phyloP scores from a whole-genome alignment of 2,113 vertebrate genomes.

The Corythornis cristatus region DNA sequence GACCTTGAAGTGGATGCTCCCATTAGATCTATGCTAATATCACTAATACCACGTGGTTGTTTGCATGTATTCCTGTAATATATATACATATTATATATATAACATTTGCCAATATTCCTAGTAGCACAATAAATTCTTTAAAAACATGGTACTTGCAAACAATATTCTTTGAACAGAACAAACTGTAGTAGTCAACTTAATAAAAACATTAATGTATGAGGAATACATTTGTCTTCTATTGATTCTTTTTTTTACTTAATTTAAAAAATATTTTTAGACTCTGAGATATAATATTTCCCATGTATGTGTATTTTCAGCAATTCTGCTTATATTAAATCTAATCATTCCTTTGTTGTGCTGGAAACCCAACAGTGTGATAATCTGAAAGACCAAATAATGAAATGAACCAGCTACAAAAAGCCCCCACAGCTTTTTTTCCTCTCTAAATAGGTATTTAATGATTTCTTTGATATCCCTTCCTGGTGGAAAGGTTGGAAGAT shows the following conservation, averaged over 20 bases:
- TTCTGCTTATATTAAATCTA: not conserved
- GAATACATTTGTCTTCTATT: not conserved
- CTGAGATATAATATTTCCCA: not conserved
- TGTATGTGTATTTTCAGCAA: not conserved
- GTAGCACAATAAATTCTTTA: not conserved
- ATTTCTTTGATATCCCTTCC: not conserved
- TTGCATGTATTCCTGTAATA: not conserved
- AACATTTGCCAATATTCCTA: not conserved
- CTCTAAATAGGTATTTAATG: not conserved
- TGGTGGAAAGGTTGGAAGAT: not conserved
- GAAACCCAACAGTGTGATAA: not conserved
- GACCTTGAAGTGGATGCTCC: not conserved
- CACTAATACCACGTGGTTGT: accelerated
- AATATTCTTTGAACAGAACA: not conserved
- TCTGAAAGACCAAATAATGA: not conserved
- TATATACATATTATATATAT: no score
- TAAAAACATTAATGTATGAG: not conserved
- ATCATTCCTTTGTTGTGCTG: not conserved
- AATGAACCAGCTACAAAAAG: not conserved
- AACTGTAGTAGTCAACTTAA: not conserved
- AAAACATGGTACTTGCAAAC: not conserved
- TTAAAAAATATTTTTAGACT: not conserved
- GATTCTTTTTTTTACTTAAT: not conserved
- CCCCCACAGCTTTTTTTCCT: not conserved
- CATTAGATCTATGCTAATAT: not conserved